Evolutionary conservation across 1,140 invertebrate genomes (phyloP), one percentile per base, ranked within the genome.

Genomic region (Drosophila arizonae): DNA sequence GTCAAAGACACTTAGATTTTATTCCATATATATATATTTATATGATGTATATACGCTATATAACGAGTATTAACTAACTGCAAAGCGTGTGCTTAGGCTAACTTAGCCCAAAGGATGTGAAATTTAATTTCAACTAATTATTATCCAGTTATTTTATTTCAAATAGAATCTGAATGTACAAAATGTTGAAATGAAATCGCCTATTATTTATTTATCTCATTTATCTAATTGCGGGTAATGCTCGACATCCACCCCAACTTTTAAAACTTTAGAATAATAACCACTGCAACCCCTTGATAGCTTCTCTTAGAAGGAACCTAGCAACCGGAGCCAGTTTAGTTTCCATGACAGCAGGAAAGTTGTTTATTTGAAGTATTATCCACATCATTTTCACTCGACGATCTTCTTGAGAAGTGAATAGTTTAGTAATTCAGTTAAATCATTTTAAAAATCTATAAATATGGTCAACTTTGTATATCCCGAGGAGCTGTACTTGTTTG

Each of bases 381-480:
- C 57, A 9, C 33, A 33, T 33, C 8, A 62, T 52, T 52, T 58
- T 17, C n/a, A 26, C 33, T 58, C 30, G 13, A 11, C 61, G 41
- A 24, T 30, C 21, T 39, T 21, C 21, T 51, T 6, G 6, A n/a
- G 60, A 48, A 50, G 39, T 21, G 62, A 71, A 45, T 8, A 45
- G 1, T 57, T 60, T 4, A 0, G 9, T 10, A 39, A 17, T 43
- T 33, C 9, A 43, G n/a, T 3, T 0, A 9, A 45, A 41, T 45
- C 46, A 45, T 28, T 4, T 41, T 15, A 48, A 41, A 52, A 52
- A 45, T 28, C 8, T 41, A 11, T 33, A 62, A 33, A n/a, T 6
- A 90, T 91, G 86, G 45, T 79, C 3, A 90, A 92, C 56, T 88
- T 92, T 67, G 90, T 92, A 15, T 80, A 70, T 72, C 90, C 89